Evolutionary conservation across 2,113 vertebrate genomes (phyloP).

Genomic region (Uropsilus gracilis): DNA sequence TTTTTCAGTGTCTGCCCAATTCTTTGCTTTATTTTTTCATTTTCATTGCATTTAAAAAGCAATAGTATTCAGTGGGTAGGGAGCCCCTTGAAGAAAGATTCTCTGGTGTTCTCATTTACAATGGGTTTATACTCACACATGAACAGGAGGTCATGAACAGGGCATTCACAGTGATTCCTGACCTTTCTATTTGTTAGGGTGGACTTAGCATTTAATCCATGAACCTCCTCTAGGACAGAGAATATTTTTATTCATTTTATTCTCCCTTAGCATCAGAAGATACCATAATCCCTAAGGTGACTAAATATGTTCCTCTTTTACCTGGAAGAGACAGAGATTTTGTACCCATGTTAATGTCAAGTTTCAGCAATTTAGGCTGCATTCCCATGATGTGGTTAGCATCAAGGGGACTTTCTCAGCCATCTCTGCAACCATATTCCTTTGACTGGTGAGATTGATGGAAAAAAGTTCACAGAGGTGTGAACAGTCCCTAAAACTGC

Average conservation of each 20-base stretch:
- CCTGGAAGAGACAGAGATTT: neutral
- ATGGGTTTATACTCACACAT: too few relatives aligned
- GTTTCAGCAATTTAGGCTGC: neutral
- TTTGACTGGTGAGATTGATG: neutral
- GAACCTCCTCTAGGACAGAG: rapidly evolving
- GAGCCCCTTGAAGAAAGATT: neutral
- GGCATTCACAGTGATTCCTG: rapidly evolving
- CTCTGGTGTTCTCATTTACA: neutral
- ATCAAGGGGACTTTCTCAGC: neutral
- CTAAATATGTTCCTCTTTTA: neutral
- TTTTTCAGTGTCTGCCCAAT: neutral
- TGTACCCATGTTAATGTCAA: neutral
- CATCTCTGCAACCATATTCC: neutral
- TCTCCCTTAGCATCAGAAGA: neutral
- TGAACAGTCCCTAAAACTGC: neutral
- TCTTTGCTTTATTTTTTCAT: neutral
- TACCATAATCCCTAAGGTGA: neutral
- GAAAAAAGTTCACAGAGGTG: neutral
- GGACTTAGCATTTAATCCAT: neutral
- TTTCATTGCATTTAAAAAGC: neutral
- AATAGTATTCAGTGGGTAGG: neutral
- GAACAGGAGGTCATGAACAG: rapidly evolving
- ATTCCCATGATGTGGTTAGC: too few relatives aligned
- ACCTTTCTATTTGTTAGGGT: neutral
- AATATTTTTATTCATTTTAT: neutral